phyloP scores from a whole-genome alignment of 1,140 invertebrate genomes.

The Calephelis virginiensis region DNA sequence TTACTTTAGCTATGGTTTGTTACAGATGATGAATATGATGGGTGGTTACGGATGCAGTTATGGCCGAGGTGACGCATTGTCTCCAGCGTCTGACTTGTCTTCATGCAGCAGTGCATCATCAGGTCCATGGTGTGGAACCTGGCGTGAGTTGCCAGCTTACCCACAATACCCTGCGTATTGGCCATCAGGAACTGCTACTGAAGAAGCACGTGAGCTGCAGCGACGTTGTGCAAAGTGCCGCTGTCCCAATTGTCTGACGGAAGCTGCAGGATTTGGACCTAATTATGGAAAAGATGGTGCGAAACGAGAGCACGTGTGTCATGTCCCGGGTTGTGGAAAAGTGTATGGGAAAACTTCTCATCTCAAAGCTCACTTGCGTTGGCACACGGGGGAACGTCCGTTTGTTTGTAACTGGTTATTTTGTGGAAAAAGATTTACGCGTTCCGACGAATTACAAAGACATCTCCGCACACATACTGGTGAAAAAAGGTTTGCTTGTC shows the following conservation, averaged over 20 bases:
- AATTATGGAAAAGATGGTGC: slow-evolving; percentile 81
- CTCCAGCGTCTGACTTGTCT: slow-evolving; percentile 65
- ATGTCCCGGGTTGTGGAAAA: slow-evolving; percentile 94
- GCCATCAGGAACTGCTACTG: slow-evolving; percentile 51
- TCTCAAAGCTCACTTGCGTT: slow-evolving; percentile 91
- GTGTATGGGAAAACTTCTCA: slow-evolving; percentile 96
- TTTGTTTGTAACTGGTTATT: slow-evolving; percentile 89
- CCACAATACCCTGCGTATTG: slow-evolving; percentile 62
- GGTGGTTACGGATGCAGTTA: slow-evolving; percentile 58
- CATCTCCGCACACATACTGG: slow-evolving; percentile 91
- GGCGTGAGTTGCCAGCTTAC: slow-evolving; percentile 59
- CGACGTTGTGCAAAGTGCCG: slow-evolving; percentile 82
- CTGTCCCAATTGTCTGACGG: slow-evolving; percentile 86
- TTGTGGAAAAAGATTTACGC: slow-evolving; percentile 92
- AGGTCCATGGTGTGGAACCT: slow-evolving; percentile 52
- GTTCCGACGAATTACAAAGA: slow-evolving; percentile 92
- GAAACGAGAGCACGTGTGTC: slow-evolving; percentile 92
- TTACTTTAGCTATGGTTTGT: slow-evolving; percentile 29
- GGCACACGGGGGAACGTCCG: slow-evolving; percentile 89
- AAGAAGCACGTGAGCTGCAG: slow-evolving; percentile 65
- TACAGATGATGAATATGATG: slow-evolving; percentile 71
- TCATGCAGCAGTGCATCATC: slow-evolving; percentile 70
- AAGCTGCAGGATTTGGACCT: slow-evolving; percentile 80
- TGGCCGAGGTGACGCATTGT: slow-evolving; percentile 59
- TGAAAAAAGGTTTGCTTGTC: slow-evolving; percentile 88